Percentiles rank a stretch among this genome's conserved stretches.
These are phyloP conservation scores for Danio aesculapii DNA, from an alignment of 2,797 vertebrate genomes.

Conservation along the genomic window DNA sequence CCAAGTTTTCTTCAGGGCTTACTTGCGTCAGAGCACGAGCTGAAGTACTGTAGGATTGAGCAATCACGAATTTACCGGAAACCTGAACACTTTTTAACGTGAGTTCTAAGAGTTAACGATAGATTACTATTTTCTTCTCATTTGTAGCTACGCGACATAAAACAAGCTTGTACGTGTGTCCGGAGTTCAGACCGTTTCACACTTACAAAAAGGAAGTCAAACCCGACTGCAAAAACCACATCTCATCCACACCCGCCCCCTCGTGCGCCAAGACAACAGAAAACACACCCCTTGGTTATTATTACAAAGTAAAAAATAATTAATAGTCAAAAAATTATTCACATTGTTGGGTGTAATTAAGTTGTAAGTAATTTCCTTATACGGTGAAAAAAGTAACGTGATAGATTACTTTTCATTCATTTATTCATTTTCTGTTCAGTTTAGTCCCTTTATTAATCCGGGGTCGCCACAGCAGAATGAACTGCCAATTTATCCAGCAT, in stretches of 20 bases:
- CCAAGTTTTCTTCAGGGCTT: not conserved
- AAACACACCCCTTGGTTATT: too few species aligned
- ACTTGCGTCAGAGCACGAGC: not conserved
- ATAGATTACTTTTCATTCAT: too few species aligned
- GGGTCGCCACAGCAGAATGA: too few species aligned
- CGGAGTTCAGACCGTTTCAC: conserved; percentile 3
- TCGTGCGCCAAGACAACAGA: not conserved
- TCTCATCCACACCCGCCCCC: conserved; percentile 18
- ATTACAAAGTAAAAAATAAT: too few species aligned
- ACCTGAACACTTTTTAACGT: not conserved
- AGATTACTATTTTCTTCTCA: not conserved
- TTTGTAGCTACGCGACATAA: not conserved
- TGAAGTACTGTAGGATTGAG: not conserved
- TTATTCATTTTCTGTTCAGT: too few species aligned
- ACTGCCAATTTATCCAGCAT: too few species aligned
- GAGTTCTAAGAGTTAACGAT: not conserved
- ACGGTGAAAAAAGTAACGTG: too few species aligned
- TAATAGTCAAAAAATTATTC: too few species aligned
- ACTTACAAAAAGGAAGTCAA: conserved; percentile 40
- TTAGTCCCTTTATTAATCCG: too few species aligned
- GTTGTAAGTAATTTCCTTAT: too few species aligned
- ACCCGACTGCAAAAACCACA: not conserved
- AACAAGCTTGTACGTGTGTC: not conserved
- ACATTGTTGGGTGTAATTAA: too few species aligned
- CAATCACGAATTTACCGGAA: not conserved